A percentile compares a stretch with the other conserved stretches of the same genome.
phyloP scores from a whole-genome alignment of 1,140 invertebrate species.

The Calycopis cecrops region DNA sequence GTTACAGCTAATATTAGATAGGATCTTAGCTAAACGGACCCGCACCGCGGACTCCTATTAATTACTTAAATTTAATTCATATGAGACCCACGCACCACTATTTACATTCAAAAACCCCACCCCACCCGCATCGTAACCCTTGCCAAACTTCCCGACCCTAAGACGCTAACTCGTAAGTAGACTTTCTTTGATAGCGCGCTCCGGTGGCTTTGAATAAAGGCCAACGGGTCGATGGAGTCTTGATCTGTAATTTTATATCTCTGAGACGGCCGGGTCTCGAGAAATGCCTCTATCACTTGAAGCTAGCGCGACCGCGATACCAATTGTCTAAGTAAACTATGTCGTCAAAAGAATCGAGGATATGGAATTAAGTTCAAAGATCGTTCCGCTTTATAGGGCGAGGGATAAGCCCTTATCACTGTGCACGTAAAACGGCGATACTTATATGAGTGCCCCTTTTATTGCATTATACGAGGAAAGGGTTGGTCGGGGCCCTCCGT shows the following conservation, averaged over 20 bases:
- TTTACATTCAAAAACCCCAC: slow-evolving; percentile 69
- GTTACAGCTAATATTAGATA: slow-evolving; percentile 40
- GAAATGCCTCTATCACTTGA: too few species aligned
- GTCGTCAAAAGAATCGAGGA: slow-evolving; percentile 22
- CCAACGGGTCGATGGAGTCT: slow-evolving; percentile 66
- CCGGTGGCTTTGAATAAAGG: slow-evolving; percentile 65
- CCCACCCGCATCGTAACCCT: slow-evolving; percentile 65
- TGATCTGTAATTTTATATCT: slow-evolving; percentile 74
- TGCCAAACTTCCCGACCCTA: slow-evolving; percentile 67
- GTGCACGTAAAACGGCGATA: slow-evolving; percentile 64
- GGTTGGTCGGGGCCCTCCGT: slow-evolving; percentile 49
- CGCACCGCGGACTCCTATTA: slow-evolving; percentile 51
- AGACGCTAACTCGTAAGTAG: slow-evolving; percentile 70
- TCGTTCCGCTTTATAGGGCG: slow-evolving; percentile 34
- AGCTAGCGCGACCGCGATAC: neutral
- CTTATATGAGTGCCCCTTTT: slow-evolving; percentile 72
- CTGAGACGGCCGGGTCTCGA: slow-evolving; percentile 37
- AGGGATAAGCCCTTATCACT: slow-evolving; percentile 66
- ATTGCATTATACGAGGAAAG: slow-evolving; percentile 71
- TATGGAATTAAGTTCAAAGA: slow-evolving; percentile 36
- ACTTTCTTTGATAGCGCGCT: slow-evolving; percentile 73
- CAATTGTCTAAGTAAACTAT: slow-evolving; percentile 15
- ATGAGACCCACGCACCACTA: slow-evolving; percentile 60
- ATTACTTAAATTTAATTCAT: slow-evolving; percentile 75
- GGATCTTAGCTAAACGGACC: slow-evolving; percentile 33